These are phyloP conservation scores for Momotus momota DNA, from an alignment of 2,797 vertebrate genomes.

Conservation along the genomic window DNA sequence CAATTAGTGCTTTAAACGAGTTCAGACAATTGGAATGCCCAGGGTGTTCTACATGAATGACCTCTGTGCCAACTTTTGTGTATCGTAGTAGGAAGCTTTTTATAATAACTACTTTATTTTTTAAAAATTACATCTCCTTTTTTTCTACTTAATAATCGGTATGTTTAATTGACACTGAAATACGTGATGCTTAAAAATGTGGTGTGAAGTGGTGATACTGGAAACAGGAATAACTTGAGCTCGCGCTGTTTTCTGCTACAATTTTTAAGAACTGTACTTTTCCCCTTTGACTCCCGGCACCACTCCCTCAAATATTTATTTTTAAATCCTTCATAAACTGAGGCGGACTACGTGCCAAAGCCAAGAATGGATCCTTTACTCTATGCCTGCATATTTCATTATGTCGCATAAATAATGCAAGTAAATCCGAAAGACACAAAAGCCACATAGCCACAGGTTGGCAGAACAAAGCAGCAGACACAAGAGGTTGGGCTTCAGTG, in stretches of 20 bases:
- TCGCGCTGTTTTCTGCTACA: neutral
- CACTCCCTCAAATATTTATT: conserved; percentile 9
- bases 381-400: conserved; percentile 72
- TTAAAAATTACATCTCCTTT: neutral
- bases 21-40: neutral
- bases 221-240: neutral
- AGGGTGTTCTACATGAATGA: neutral
- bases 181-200: neutral
- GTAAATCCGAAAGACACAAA: conserved; percentile 69
- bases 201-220: neutral
- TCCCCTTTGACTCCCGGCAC: neutral
- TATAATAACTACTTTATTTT: neutral
- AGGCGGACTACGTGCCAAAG: conserved; percentile 28
- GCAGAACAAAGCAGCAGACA: conserved; percentile 43
- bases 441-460: conserved; percentile 61
- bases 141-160: neutral
- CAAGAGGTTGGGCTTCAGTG: conserved; percentile 31
- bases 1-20: neutral
- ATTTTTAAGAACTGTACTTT: neutral
- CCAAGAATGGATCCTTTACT: conserved; percentile 52
- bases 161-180: neutral
- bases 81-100: neutral
- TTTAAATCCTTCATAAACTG: conserved; percentile 36
- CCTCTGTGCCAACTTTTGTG: neutral
- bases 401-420: conserved; percentile 70